These are phyloP conservation scores for Notothenia rossii DNA, from an alignment of 2,113 vertebrate genomes.

Conservation along the genomic window DNA sequence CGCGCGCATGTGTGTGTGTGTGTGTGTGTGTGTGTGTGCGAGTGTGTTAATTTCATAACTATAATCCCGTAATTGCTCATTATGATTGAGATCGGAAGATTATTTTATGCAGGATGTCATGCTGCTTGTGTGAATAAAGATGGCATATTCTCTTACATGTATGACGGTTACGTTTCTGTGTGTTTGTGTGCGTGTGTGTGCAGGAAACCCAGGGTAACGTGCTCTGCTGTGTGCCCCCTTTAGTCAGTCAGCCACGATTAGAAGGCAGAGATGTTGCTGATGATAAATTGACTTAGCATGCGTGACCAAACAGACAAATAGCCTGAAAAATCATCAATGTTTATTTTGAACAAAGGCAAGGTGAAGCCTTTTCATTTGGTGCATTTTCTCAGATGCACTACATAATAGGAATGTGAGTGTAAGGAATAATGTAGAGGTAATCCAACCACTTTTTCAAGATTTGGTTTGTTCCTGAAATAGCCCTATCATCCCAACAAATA, in stretches of 20 bases:
- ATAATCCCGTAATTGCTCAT: slow-evolving; percentile 76
- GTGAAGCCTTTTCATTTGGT: slow-evolving; percentile 30
- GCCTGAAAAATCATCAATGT: slow-evolving; percentile 54
- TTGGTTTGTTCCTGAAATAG: slow-evolving; percentile 36
- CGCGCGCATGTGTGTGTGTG: too few relatives aligned
- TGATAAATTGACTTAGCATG: slow-evolving; percentile 60
- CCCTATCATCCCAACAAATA: slow-evolving; percentile 7
- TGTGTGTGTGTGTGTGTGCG: background rate
- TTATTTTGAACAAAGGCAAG: slow-evolving; percentile 58
- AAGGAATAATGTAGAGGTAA: background rate
- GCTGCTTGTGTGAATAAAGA: slow-evolving; percentile 5
- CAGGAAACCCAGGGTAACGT: slow-evolving; percentile 51
- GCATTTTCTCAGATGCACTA: slow-evolving; percentile 25
- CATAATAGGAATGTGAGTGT: background rate
- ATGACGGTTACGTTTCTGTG: slow-evolving; percentile 8
- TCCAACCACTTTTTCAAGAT: background rate
- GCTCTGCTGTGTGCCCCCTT: slow-evolving; percentile 26
- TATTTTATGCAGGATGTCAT: slow-evolving; percentile 56
- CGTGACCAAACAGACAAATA: slow-evolving; percentile 60
- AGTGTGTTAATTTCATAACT: slow-evolving; percentile 53
- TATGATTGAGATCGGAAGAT: slow-evolving; percentile 76
- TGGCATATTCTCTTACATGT: slow-evolving; percentile 19
- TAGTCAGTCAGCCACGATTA: slow-evolving; percentile 64
- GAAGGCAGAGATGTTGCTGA: slow-evolving; percentile 58
- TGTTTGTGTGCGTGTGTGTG: slow-evolving; percentile 16